Percentiles rank a stretch among this genome's conserved stretches.
Evolutionary conservation across 2,113 vertebrate genomes (phyloP).

Genomic region (Axis porcinus): DNA sequence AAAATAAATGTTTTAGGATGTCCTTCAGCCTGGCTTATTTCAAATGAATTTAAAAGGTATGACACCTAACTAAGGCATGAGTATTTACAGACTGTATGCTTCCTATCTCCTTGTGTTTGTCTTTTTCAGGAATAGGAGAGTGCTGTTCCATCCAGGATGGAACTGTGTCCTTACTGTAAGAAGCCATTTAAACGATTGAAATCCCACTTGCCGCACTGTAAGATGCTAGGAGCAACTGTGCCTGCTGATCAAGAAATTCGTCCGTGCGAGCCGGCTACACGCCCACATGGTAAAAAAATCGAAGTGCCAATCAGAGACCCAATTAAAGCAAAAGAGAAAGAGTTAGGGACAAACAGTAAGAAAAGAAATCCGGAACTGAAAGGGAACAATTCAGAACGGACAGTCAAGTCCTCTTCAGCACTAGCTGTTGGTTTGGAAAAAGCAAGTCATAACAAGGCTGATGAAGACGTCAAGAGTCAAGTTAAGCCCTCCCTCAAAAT

Average conservation of each 20-base stretch:
- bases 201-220: slow-evolving; percentile 90
- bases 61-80: background rate
- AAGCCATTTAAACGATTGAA: slow-evolving; percentile 90
- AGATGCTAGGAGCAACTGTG: slow-evolving; percentile 44
- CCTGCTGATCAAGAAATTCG: background rate
- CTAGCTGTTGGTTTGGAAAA: background rate
- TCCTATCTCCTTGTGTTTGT: background rate
- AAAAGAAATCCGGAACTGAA: background rate
- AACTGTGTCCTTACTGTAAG: slow-evolving; percentile 88
- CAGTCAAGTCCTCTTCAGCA: background rate
- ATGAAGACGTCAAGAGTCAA: background rate
- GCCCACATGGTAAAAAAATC: background rate
- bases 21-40: background rate
- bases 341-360: background rate
- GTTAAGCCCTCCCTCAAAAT: background rate
- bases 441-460: background rate
- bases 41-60: background rate
- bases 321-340: background rate
- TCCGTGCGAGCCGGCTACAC: background rate
- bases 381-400: background rate
- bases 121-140: slow-evolving; percentile 55
- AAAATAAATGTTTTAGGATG: background rate
- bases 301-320: background rate
- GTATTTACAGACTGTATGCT: background rate
- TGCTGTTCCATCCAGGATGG: slow-evolving; percentile 41